Conservation (phyloP, 1,140 invertebrate species). For the Trichoplusia ni region DNA sequence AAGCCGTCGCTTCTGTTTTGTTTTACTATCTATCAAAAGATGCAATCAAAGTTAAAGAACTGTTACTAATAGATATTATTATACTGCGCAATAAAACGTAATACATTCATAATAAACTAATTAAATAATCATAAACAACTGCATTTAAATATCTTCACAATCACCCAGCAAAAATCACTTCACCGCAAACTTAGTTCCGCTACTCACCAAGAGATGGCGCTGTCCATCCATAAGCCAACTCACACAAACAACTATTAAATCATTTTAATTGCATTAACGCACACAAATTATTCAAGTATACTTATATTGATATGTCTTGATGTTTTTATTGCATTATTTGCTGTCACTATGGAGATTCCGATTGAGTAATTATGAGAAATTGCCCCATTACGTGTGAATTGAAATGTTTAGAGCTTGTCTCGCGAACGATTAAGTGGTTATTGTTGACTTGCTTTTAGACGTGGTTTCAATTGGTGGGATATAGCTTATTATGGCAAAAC, state of each 20-base stretch:
- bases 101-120: no score
- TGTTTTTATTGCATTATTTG: constrained; percentile 19
- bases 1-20: no score
- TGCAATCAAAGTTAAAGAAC: no score
- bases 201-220: constrained; percentile 64
- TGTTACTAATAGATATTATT: no score
- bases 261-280: constrained; percentile 56
- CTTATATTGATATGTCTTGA: neutral
- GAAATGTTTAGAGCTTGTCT: neutral
- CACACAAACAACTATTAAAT: constrained; percentile 31
- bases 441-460: neutral
- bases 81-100: no score
- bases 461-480: neutral
- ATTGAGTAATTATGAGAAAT: constrained; percentile 22
- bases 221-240: neutral
- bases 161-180: neutral
- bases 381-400: constrained; percentile 17
- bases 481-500: no score
- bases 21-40: no score
- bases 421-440: neutral
- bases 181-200: constrained; percentile 23
- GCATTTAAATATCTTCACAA: neutral
- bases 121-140: neutral
- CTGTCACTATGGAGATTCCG: neutral
- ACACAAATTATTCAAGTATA: constrained; percentile 42